Percentiles rank a stretch among this genome's conserved stretches.
Conservation (phyloP, 1,140 invertebrate species). For the Bombus fervidus region DNA sequence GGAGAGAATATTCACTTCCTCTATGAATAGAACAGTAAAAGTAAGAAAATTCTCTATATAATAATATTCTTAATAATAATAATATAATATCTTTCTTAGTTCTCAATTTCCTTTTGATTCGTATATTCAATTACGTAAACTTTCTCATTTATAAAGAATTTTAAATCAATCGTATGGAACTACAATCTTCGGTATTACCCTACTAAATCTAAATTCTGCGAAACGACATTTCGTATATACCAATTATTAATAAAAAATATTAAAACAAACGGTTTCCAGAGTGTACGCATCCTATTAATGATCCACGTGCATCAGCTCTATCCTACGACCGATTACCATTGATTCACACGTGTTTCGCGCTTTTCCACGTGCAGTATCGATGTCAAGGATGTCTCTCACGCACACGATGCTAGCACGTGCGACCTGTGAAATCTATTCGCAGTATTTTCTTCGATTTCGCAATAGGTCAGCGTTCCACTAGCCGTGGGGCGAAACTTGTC, state of each 20-base stretch:
- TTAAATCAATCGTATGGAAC: background rate
- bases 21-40: too few species aligned
- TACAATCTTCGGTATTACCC: too few species aligned
- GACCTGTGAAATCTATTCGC: slow-evolving; percentile 30
- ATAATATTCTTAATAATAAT: too few species aligned
- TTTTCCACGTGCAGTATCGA: slow-evolving; percentile 76
- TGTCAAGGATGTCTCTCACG: slow-evolving; percentile 75
- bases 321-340: background rate
- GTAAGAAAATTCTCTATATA: background rate
- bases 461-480: slow-evolving; percentile 75
- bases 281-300: background rate
- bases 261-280: background rate
- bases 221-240: too few species aligned
- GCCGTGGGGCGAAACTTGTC: background rate
- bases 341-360: slow-evolving; percentile 50
- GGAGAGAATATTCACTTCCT: background rate
- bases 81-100: too few species aligned
- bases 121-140: background rate
- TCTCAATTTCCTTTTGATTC: too few species aligned
- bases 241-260: background rate
- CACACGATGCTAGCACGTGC: background rate
- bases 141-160: background rate
- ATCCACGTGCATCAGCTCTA: background rate
- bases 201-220: too few species aligned
- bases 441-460: slow-evolving; percentile 76